These are phyloP conservation scores for Sigmodon hispidus DNA, from an alignment of 2,113 vertebrate species.

Conservation along the genomic window DNA sequence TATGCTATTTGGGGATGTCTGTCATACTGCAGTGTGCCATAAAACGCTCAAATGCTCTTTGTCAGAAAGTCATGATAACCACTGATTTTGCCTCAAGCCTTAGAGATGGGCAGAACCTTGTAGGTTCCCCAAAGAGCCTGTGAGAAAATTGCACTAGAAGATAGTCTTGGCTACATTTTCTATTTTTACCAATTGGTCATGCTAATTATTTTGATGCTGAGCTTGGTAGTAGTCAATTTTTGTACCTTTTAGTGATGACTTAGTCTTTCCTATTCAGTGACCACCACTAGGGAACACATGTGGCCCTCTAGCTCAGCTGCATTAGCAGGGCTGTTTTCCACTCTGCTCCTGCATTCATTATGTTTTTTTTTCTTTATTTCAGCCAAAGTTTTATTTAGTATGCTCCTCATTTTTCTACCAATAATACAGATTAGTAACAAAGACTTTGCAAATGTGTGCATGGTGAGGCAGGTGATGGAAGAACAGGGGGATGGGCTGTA, in stretches of 20 bases:
- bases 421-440: not conserved
- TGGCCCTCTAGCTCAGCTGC: not conserved
- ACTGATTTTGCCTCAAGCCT: not conserved
- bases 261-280: not conserved
- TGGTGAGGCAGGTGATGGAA: not conserved
- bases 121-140: not conserved
- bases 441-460: not conserved
- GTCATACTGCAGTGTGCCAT: not conserved
- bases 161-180: not conserved
- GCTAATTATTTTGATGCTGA: slow-evolving; percentile 6
- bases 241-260: not conserved
- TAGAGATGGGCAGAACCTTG: not conserved
- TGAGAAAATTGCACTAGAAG: not conserved
- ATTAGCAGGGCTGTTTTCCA: not conserved
- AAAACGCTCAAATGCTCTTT: not conserved
- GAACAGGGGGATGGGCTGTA: not conserved
- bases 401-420: not conserved
- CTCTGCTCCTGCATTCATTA: not conserved
- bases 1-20: slow-evolving; percentile 13
- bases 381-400: not conserved
- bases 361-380: not conserved
- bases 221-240: not conserved
- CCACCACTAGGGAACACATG: not conserved
- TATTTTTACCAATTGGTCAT: slow-evolving; percentile 21
- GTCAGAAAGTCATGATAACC: slow-evolving; percentile 2